Conservation (phyloP, 2,888 invertebrate species). For the Megaustenia siamemsis region DNA sequence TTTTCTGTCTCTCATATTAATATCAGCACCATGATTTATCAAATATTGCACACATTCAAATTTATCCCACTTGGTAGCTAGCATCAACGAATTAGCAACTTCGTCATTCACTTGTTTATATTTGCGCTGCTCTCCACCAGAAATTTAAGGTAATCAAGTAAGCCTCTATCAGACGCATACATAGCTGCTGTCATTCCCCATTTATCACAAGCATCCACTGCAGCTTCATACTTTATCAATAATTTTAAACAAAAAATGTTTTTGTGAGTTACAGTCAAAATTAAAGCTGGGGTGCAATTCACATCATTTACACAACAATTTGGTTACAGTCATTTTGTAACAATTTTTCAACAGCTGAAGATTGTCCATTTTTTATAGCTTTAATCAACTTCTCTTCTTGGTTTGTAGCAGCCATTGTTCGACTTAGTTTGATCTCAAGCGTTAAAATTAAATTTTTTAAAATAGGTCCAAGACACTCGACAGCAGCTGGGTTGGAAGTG, state of each 20-base stretch:
- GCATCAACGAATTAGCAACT: slow-evolving; percentile 23
- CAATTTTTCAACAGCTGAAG: not conserved
- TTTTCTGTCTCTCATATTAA: slow-evolving; percentile 12
- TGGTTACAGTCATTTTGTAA: slow-evolving; percentile 14
- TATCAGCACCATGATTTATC: not conserved
- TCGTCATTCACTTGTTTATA: not conserved
- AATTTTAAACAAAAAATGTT: not conserved
- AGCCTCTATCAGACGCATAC: slow-evolving; percentile 33
- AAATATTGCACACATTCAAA: slow-evolving; percentile 33
- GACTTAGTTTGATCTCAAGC: too few species aligned
- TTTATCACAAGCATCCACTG: slow-evolving; percentile 6
- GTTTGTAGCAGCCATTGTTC: not conserved
- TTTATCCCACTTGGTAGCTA: slow-evolving; percentile 14
- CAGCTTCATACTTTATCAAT: not conserved
- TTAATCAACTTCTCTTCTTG: not conserved
- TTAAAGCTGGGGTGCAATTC: not conserved
- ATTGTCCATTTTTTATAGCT: slow-evolving; percentile 2
- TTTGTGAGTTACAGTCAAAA: not conserved
- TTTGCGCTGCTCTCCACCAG: not conserved
- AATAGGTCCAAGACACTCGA: too few species aligned
- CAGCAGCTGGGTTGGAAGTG: too few species aligned
- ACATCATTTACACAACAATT: slow-evolving; percentile 15
- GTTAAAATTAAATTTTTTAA: too few species aligned
- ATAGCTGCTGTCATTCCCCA: slow-evolving; percentile 11
- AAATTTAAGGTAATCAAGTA: not conserved